Base-by-base conservation (phyloP, 2,113 vertebrate genomes). In the Piaya cayana region DNA sequence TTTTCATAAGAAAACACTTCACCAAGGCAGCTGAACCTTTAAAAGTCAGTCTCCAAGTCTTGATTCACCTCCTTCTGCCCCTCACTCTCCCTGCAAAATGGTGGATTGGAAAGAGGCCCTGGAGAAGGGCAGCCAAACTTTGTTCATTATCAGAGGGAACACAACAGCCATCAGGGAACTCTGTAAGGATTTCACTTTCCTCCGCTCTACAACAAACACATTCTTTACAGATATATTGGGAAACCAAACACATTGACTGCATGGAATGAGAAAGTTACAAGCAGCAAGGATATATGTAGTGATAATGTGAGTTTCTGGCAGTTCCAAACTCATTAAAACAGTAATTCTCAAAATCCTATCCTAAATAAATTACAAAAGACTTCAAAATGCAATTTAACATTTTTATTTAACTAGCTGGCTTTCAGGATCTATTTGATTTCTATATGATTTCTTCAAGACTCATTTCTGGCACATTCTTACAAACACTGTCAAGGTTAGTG, bases 111-210 rank as follows among this genome's bases (percentile, higher is more conserved):
- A 94, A 81, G n/a, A 81, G 72, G 68, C 88, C 76, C 56, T 78
- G 68, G 21, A 94, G 49, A 96, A 96, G 81, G 94, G 55, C 68
- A 94, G 30, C 39, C 47, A 88, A 92, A 88, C 15, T 39, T 74
- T 83, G 8, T 27, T 86, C 72, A 53, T 74, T 83, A 55, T 75
- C 65, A 84, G 56, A 45, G 27, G 59, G 52, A 92, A 75, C 85
- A 92, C n/a, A 90, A 49, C 19, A 91, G 65, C 39, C 65, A 32
- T 34, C 60, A 80, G 84, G 62, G 60, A 95, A 65, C 68, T 80
- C 36, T n/a, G 21, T 42, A 60, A 94, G 72, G 68, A 23, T n/a
- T 77, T 85, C 42, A 25, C 34, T 77, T 94, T 75, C 64, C 53
- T 79, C 32, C 36, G 29, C 30, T 77, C 34, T 49, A 55, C 63